A percentile compares a stretch with the other conserved stretches of the same genome.
Conservation (phyloP, 2,113 vertebrate genomes). For the Rattus rattus region DNA sequence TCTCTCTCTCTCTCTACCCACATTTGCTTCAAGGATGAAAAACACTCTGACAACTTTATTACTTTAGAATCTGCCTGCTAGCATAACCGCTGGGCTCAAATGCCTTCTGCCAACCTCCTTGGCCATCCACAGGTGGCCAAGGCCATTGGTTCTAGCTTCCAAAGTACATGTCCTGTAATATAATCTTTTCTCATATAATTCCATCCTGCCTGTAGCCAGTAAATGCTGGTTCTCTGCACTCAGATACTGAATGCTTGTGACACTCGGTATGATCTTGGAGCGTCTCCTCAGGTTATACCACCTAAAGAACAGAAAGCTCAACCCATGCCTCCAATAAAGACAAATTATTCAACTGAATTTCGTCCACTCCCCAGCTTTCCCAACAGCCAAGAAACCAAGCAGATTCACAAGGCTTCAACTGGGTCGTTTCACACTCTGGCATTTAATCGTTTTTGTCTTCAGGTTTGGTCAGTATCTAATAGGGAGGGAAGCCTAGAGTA, state of each 20-base stretch:
- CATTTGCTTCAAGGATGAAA: no score
- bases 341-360: neutral
- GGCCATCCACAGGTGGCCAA: no score
- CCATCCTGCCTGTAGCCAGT: neutral
- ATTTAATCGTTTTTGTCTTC: slow-evolving; percentile 4
- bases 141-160: no score
- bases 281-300: neutral
- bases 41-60: no score
- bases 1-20: no score
- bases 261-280: neutral
- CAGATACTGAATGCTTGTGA: neutral
- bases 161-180: neutral
- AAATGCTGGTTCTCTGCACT: neutral
- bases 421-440: neutral
- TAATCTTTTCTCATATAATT: neutral
- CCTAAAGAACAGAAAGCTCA: neutral
- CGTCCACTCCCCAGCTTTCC: neutral
- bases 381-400: neutral
- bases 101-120: no score
- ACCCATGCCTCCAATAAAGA: neutral
- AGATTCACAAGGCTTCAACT: neutral
- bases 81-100: no score
- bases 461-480: slow-evolving; percentile 7
- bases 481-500: neutral
- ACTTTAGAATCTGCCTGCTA: no score